Conservation (phyloP, 2,888 invertebrate species). For the Sphaeridia pumilis region DNA sequence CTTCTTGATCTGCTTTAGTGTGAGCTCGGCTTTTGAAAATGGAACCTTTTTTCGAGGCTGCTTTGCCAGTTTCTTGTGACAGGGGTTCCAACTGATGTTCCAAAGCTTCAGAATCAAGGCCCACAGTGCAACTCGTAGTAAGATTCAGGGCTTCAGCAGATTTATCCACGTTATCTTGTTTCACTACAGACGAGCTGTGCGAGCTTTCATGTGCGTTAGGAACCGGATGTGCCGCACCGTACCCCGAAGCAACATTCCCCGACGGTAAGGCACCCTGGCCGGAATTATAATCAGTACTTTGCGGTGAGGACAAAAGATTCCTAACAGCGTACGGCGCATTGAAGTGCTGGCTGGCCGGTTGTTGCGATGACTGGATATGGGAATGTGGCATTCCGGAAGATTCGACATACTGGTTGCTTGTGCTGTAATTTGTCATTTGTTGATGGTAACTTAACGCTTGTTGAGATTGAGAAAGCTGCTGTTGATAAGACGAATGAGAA, state of each 20-base stretch:
- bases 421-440: constrained; percentile 11
- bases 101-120: not conserved
- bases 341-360: constrained; percentile 18
- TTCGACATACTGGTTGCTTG: constrained; percentile 7
- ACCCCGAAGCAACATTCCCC: not conserved
- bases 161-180: constrained; percentile 4
- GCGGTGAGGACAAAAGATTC: constrained; percentile 26
- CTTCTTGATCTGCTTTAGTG: constrained; percentile 42
- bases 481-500: not conserved
- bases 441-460: constrained; percentile 8
- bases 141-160: constrained; percentile 10
- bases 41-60: constrained; percentile 59
- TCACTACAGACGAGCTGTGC: no score
- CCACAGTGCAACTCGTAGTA: not conserved
- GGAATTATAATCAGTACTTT: constrained; percentile 7
- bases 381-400: no score
- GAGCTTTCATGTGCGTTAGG: constrained; percentile 9
- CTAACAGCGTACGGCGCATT: constrained; percentile 35
- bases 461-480: not conserved
- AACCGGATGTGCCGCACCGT: not conserved
- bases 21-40: constrained; percentile 75
- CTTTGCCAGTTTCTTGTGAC: not conserved
- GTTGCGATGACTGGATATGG: not conserved
- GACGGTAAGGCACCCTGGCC: not conserved
- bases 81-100: not conserved